Conservation (phyloP, 1,140 invertebrate species). For the Ooceraea biroi region DNA sequence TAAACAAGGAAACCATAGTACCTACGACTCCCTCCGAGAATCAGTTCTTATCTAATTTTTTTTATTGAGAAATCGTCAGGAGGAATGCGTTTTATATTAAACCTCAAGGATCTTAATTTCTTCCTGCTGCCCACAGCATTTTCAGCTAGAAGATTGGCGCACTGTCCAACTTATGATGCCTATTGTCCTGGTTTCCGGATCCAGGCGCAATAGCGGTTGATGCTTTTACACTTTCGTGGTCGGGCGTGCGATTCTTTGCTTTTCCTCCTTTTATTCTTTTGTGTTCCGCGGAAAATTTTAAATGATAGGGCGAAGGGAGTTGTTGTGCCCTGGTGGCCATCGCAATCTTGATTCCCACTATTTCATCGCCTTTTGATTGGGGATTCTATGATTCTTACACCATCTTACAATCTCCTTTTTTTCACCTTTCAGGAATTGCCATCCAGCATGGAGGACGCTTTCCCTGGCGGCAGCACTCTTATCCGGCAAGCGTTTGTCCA, state of each 20-base stretch:
- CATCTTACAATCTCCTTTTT: conserved; percentile 55
- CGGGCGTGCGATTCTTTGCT: conserved; percentile 56
- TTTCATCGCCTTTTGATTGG: neutral
- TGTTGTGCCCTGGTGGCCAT: conserved; percentile 63
- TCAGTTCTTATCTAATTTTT: neutral
- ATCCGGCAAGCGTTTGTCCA: conserved; percentile 11
- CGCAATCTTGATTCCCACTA: no score
- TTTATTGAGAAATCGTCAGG: neutral
- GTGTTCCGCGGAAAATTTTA: conserved; percentile 62
- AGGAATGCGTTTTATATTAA: neutral
- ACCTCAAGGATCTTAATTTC: neutral
- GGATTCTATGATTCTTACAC: conserved; percentile 63
- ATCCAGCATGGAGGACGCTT: conserved; percentile 68
- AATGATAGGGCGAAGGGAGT: conserved; percentile 60
- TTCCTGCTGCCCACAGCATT: no score
- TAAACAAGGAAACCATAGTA: neutral
- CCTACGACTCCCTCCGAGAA: neutral
- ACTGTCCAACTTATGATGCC: neutral
- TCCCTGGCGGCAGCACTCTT: conserved; percentile 66
- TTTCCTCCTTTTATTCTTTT: conserved; percentile 67
- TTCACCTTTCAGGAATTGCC: conserved; percentile 60
- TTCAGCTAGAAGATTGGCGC: neutral
- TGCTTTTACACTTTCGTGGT: neutral
- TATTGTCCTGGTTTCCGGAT: neutral
- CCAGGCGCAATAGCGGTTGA: neutral